These are phyloP conservation scores for Drosophila falleni DNA, from an alignment of 2,888 invertebrate genomes.

Conservation along the genomic window DNA sequence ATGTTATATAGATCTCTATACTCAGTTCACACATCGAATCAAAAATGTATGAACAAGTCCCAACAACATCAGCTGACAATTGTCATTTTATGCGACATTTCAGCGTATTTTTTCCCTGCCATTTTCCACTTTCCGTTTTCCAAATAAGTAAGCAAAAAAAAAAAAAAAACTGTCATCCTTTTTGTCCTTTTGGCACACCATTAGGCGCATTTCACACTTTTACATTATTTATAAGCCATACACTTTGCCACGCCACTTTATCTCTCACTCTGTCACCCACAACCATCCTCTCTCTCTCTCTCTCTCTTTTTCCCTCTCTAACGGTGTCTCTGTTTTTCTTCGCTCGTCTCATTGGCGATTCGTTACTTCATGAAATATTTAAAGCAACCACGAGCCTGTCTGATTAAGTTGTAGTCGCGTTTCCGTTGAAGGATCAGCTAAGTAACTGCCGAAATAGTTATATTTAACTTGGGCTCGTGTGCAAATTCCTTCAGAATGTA, in stretches of 20 bases:
- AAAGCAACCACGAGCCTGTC: constrained; percentile 39
- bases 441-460: constrained; percentile 32
- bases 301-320: background rate
- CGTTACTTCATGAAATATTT: constrained; percentile 71
- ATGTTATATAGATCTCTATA: constrained; percentile 61
- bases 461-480: constrained; percentile 18
- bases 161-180: constrained; percentile 47
- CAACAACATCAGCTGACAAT: constrained; percentile 75
- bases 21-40: constrained; percentile 10
- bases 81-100: constrained; percentile 79
- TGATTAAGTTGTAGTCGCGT: constrained; percentile 37
- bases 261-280: background rate
- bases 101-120: constrained; percentile 11
- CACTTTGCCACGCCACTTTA: constrained; percentile 51
- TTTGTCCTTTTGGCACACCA: constrained; percentile 72
- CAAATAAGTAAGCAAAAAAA: background rate
- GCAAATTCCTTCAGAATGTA: constrained; percentile 15
- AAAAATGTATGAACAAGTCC: constrained; percentile 40
- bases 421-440: constrained; percentile 41
- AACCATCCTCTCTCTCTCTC: constrained; percentile 9
- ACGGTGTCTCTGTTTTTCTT: background rate
- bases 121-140: background rate
- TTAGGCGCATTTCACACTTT: constrained; percentile 82
- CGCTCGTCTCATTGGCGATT: constrained; percentile 54
- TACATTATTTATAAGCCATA: constrained; percentile 78